These are phyloP conservation scores for Bothrops jararaca DNA, from an alignment of 2,113 vertebrate species.

Conservation along the genomic window DNA sequence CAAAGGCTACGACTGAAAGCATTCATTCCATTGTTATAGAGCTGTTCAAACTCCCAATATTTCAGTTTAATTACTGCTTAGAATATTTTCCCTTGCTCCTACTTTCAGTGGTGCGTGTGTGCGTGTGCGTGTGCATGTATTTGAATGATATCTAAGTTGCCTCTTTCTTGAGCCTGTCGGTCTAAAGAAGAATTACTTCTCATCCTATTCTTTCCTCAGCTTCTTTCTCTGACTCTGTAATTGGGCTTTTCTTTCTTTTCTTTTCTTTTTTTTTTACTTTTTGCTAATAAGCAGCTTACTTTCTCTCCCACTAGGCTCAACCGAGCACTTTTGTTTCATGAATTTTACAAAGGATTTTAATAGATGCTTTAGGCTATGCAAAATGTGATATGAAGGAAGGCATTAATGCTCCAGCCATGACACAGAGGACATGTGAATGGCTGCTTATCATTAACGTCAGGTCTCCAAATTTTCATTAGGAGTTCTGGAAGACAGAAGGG, in stretches of 20 bases:
- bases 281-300: constrained; percentile 99
- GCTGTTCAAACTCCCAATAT: constrained; percentile 95
- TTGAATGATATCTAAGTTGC: constrained; percentile 75
- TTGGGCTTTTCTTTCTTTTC: constrained; percentile 96
- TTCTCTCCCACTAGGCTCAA: constrained; percentile 99
- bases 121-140: not conserved
- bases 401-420: constrained; percentile 92
- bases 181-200: constrained; percentile 96
- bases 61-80: constrained; percentile 97
- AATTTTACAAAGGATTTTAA: constrained; percentile 99
- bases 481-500: constrained; percentile 90
- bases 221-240: constrained; percentile 98
- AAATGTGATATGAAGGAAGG: constrained; percentile 96
- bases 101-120: not conserved
- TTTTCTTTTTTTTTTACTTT: constrained; percentile 98
- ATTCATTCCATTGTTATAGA: constrained; percentile 95
- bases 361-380: constrained; percentile 99
- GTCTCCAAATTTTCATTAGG: constrained; percentile 98
- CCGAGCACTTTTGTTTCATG: constrained; percentile 99
- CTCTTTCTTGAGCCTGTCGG: constrained; percentile 89
- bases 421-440: constrained; percentile 90
- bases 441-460: constrained; percentile 98
- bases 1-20: constrained; percentile 90
- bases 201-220: constrained; percentile 86
- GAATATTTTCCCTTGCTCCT: constrained; percentile 74